Evolutionary conservation across 37 sponge, comb jelly and placozoan genomes (phyloP).

Genomic region (Tethya wilhelma): DNA sequence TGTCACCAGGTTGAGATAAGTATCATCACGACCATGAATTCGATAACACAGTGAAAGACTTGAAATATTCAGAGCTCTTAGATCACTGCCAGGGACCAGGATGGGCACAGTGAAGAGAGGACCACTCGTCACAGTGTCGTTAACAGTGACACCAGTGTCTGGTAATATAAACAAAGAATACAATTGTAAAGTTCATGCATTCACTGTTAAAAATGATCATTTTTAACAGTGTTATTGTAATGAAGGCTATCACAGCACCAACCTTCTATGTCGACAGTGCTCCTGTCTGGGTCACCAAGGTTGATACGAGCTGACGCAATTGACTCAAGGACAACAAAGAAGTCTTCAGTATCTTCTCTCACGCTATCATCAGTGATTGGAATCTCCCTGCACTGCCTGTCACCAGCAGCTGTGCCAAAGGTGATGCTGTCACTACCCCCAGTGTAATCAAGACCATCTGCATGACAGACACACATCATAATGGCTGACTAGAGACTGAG

Average conservation of each 20-base stretch:
- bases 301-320: not conserved
- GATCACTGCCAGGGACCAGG: not conserved
- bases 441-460: conserved; percentile 6
- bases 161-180: not conserved
- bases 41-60: conserved; percentile 50
- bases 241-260: not conserved
- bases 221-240: no score
- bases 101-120: conserved; percentile 62
- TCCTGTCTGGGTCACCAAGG: not conserved
- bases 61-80: not conserved
- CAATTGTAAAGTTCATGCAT: no score
- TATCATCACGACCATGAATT: conserved; percentile 27
- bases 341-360: not conserved
- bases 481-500: not conserved
- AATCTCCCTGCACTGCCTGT: not conserved
- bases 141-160: conserved; percentile 15
- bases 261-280: conserved; percentile 7
- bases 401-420: not conserved
- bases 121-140: conserved; percentile 58
- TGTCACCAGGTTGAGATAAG: conserved; percentile 48
- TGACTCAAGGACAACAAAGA: not conserved
- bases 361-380: not conserved
- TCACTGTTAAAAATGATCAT: no score
- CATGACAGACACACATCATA: no score
- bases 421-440: not conserved